Evolutionary conservation across 2,888 invertebrate genomes (phyloP), one percentile per base, ranked within the genome.

Genomic region (Lapara coniferarum): DNA sequence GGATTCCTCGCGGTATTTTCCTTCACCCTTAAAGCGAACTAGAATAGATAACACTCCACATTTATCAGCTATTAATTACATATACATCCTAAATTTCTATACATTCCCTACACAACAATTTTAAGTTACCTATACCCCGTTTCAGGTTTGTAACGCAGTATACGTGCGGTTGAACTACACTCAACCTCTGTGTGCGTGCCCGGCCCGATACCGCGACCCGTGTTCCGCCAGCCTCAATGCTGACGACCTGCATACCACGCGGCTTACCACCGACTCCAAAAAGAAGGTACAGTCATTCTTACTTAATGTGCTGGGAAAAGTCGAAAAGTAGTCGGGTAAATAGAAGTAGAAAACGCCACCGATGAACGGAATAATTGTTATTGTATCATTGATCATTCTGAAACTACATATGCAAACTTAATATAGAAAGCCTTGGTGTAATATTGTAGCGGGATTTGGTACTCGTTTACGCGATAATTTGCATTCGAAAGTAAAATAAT

Each of bases 101-200:
- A 25, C 19, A 25, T 10, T 13, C 19, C 19, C 13, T 19, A 1
- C 13, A 49, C 5, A 73, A 66, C 70, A 70, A 72, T 51, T 72
- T 73, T 70, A 69, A 73, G 70, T 37, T 37, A 57, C 56, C 68
- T 67, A 68, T 73, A 75, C 53, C 16, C 16, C 67, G 59, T 89
- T 89, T 56, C 90, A 97, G 96, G 97, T 97, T 77, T 98, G 98
- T 93, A 98, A 98, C 89, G 98, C 98, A 1, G 98, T 98, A 73
- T 98, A 98, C 92, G 97, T 98, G 71, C 95, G 98, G 71, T 93
- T 98, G 75, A 98, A 98, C 94, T 98, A 97, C 94, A 98, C 98
- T 67, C 98, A 98, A 89, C 98, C 98, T 6, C 94, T 98, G 73
- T 98, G 98, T 91, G 98, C 98, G 73, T 98, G 98, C 90, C 97